Base-by-base conservation (phyloP, 2,888 invertebrate genomes). In the Tachina lurida region DNA sequence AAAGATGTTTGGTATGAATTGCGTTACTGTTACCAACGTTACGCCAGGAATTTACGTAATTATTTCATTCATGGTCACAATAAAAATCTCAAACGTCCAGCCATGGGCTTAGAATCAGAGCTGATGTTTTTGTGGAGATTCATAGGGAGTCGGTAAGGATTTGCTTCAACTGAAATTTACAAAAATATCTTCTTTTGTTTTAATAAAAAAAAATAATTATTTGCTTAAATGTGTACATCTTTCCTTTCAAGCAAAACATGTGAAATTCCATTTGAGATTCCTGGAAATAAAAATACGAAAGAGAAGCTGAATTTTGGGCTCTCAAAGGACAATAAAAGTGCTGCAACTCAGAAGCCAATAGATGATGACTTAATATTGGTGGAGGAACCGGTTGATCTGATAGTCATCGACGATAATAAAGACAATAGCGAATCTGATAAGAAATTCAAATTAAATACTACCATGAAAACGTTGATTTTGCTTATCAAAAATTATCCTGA, bases 91-190 rank as follows among this genome's bases (percentile, higher is more conserved):
- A 88, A 90, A 54, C 91, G 91, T 17, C 91, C 91, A 5, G 78
- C 79, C 0, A 89, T 91, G 88, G 45, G 87, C n/a, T 87, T 89
- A 41, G 92, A 91, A 71, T 88, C 89, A 22, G 90, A 92, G 41
- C 41, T 92, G 47, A n/a, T 90, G 47, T 92, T 91, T 54, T 87
- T 92, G 0, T 91, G 90, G 84, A 82, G 88, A n/a, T 89, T 89
- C 47, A 89, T 92, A 39, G 87, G 87, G 49, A 77, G 84, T 86
- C 43, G 68, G 22, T 56, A 60, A 52, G 52, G 3, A 13, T 31
- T 45, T 39, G 1, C 31, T 15, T 47, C 22, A 15, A 47, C 15
- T 15, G 15, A 47, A 45, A 19, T 65, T 31, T 31, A 31, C 31
- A 31, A 31, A 31, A 31, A 31, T 31, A 7, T 31, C 31, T 31